Conservation (phyloP, 2,113 vertebrate species). For the Toxostoma redivivum region DNA sequence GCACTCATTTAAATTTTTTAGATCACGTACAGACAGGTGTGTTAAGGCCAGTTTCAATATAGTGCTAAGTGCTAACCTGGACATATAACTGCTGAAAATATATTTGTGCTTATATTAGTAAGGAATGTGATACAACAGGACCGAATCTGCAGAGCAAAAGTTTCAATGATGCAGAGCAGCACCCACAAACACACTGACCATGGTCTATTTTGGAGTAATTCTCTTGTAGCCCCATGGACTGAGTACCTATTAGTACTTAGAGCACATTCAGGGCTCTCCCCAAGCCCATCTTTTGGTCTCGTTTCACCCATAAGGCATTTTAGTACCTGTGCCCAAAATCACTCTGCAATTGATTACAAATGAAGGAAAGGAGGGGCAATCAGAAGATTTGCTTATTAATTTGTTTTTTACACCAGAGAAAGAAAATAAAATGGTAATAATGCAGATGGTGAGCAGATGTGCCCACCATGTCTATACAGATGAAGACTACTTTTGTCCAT, state of each 20-base stretch:
- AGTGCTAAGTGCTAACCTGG: background rate
- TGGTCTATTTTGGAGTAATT: background rate
- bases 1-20: background rate
- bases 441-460: background rate
- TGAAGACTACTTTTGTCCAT: background rate
- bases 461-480: background rate
- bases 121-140: background rate
- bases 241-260: background rate
- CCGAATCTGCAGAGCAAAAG: background rate
- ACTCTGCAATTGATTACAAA: background rate
- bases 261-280: background rate
- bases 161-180: background rate
- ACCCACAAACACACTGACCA: background rate
- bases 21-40: accelerated
- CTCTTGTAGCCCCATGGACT: background rate
- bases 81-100: background rate
- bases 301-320: background rate
- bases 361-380: background rate
- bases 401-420: background rate
- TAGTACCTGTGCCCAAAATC: background rate
- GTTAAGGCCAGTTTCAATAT: background rate
- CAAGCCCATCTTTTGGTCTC: background rate
- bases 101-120: background rate
- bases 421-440: background rate
- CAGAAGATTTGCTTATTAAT: background rate